Evolutionary conservation across 2,888 invertebrate genomes (phyloP), one percentile per base, ranked within the genome.

Genomic region (Melanargia galathea): DNA sequence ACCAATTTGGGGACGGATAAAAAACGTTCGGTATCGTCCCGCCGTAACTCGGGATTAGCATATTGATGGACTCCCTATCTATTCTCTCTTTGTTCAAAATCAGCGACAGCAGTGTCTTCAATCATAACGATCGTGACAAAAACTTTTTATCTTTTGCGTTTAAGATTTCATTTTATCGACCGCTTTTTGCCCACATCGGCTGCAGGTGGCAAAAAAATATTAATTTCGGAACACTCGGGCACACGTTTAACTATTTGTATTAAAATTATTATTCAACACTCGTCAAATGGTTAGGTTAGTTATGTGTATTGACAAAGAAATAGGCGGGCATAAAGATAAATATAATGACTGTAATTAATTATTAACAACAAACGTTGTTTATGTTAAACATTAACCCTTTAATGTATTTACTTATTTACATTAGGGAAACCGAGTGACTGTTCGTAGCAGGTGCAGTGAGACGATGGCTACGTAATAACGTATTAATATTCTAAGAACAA

Each of bases 91-190:
- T 90, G 90, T 90, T 88, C 84, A 85, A 84, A 90, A 90, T 90
- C 90, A 87, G 89, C 90, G 90, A 88, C 89, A 87, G 80, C 77
- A 77, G n/a, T n/a, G n/a, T 84, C 79, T 85, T 90, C 89, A 87
- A 90, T 90, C 90, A 90, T 90, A 87, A 81, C 77, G 84, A 83
- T 86, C 76, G 78, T 73, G 75, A 79, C 79, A 83, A 84, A 86
- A 87, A 87, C 52, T 80, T 68, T 81, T 80, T 81, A 85, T 82
- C 83, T 83, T 84, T 83, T 82, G 80, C 78, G 78, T 76, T 75
- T 71, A 57, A 63, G 22, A 64, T 68, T 68, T 68, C 64, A 62
- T 67, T 63, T 48, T 60, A 64, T 64, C 57, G 67, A 24, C 43
- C 35, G 62, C 43, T 66, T 58, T 66, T 66, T 63, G 51, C 57